Base-by-base conservation (phyloP, 2,797 vertebrate genomes). In the Ara ararauna region DNA sequence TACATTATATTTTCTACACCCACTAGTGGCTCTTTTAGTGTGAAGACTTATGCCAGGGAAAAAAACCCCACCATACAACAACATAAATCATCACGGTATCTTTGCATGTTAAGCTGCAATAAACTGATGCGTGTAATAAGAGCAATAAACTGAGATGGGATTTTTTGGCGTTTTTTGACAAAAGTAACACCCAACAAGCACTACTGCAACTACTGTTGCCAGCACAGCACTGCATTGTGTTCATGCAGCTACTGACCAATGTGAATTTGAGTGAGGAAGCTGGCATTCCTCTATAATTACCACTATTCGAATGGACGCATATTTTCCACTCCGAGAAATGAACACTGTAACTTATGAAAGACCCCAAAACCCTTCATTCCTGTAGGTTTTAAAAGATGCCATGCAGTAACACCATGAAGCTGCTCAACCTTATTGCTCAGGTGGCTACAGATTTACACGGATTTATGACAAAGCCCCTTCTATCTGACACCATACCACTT, bases 11-110 rank as follows among this genome's bases (percentile, higher is more conserved):
- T 95, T 90, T 94, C 45, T 96, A 77, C 60, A 86, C 64, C 81
- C 78, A 93, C 78, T 92, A 95, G 74, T 93, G 65, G 78, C 54
- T 96, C 86, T 87, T 95, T 89, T 86, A 94, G 95, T 51, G 91
- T 48, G 36, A 77, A 92, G 75, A 85, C 38, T 70, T 32, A 74
- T 26, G 66, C 54, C 60, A 64, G 65, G 38, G 58, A 20, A 16
- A 16, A 83, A 85, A 91, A 93, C 60, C 5, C 21, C 26, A 30
- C 45, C 53, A 67, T 26, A 74, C 40, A 89, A 90, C 44, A 87
- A 83, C 83, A 90, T 79, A 97, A 95, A 85, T 36, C 20, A 89
- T 45, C 48, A 45, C 9, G 9, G 75, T 89, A 89, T 67, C 89
- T 84, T 78, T 6, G 32, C 60, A 90, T 22, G 65, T 73, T 65